phyloP scores from a whole-genome alignment of 2,797 vertebrate genomes.

The Girardinus metallicus region DNA sequence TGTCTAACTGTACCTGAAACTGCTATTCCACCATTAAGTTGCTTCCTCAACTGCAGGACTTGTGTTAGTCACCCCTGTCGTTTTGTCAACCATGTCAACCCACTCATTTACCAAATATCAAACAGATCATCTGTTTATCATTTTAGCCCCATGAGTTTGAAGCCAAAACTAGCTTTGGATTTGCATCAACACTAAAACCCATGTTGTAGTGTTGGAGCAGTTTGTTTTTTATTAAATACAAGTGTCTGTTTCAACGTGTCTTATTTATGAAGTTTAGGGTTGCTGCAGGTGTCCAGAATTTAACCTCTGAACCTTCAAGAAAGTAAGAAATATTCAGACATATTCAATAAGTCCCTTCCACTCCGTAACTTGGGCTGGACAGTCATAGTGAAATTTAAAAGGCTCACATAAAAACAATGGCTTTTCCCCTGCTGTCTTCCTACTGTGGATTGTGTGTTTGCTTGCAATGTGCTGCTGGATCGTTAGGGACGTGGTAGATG shows the following conservation, averaged over 20 bases:
- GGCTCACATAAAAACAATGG: constrained; percentile 41
- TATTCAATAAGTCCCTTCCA: constrained; percentile 5
- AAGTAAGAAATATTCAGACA: constrained; percentile 15
- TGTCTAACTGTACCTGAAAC: neutral
- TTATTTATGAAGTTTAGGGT: constrained; percentile 21
- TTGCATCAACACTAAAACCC: too few species aligned
- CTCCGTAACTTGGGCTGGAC: constrained; percentile 18
- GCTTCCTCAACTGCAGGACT: neutral
- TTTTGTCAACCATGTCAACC: neutral
- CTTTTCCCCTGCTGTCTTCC: constrained; percentile 42
- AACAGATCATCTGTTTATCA: constrained; percentile 41
- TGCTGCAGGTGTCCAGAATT: constrained; percentile 7
- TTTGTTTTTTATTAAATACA: constrained; percentile 37
- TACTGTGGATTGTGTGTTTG: constrained; percentile 43
- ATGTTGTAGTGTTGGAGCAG: constrained; percentile 19
- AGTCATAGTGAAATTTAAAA: constrained; percentile 16
- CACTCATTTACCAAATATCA: neutral
- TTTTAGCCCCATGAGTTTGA: constrained; percentile 40
- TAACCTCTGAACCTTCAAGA: neutral
- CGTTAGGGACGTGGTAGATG: constrained; percentile 42
- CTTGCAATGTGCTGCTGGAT: constrained; percentile 49
- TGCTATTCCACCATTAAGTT: neutral
- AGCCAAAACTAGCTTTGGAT: constrained; percentile 30
- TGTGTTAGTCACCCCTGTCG: too few species aligned
- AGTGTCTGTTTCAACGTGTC: neutral